Evolutionary conservation across 1,140 invertebrate genomes (phyloP).

Genomic region (Bombus huntii): DNA sequence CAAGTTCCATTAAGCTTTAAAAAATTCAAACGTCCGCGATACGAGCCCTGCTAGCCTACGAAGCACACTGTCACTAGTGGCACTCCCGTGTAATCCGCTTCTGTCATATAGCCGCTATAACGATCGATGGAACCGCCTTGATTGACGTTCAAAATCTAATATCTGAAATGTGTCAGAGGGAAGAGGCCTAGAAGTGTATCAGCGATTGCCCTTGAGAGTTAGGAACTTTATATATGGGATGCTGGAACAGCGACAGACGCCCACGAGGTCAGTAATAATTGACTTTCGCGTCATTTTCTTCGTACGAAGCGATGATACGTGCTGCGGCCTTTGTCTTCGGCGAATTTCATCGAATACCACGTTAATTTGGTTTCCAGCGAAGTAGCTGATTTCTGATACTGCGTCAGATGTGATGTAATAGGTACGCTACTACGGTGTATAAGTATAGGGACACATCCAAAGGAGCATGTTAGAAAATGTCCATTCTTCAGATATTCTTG

Average conservation of each 20-base stretch:
- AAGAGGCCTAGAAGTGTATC: slow-evolving; percentile 44
- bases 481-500: no score
- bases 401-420: no score
- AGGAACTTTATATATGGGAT: neutral
- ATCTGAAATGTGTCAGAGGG: slow-evolving; percentile 63
- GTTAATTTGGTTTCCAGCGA: neutral
- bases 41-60: no score
- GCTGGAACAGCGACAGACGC: neutral
- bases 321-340: neutral
- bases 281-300: slow-evolving; percentile 56
- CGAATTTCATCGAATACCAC: slow-evolving; percentile 28
- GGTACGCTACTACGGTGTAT: no score
- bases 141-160: slow-evolving; percentile 68
- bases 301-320: slow-evolving; percentile 1
- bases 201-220: slow-evolving; percentile 38
- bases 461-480: no score
- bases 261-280: slow-evolving; percentile 40
- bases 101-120: slow-evolving; percentile 26
- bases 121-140: slow-evolving; percentile 57
- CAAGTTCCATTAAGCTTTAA: neutral
- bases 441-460: no score
- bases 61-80: neutral
- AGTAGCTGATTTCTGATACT: neutral
- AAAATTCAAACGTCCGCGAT: neutral
- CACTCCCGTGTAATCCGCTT: slow-evolving; percentile 46